Percentiles rank a stretch among this genome's conserved stretches.
phyloP scores from a whole-genome alignment of 2,888 invertebrate species.

The Priapulus caudatus region DNA sequence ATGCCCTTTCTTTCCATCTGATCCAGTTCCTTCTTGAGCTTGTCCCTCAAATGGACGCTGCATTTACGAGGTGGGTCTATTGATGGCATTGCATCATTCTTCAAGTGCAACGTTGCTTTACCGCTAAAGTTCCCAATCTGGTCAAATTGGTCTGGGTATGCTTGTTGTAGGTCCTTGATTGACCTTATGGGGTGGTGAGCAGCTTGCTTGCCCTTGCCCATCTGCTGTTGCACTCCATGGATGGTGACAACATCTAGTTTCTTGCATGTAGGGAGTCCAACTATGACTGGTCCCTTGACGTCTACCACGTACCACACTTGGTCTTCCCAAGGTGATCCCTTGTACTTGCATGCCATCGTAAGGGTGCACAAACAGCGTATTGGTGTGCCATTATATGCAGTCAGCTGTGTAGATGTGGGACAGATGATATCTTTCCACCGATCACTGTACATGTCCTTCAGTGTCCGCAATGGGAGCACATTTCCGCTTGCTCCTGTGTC shows the following conservation, averaged over 20 bases:
- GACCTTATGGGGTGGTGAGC: neutral
- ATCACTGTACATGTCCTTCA: slow-evolving; percentile 14
- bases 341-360: slow-evolving; percentile 7
- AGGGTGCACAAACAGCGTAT: slow-evolving; percentile 10
- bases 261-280: slow-evolving; percentile 14
- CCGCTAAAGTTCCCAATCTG: too few relatives aligned
- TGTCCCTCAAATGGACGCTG: too few relatives aligned
- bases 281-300: slow-evolving; percentile 12
- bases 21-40: too few relatives aligned
- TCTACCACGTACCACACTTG: slow-evolving; percentile 15
- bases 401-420: slow-evolving; percentile 5
- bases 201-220: neutral
- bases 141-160: too few relatives aligned
- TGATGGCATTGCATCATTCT: too few relatives aligned
- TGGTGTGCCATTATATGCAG: slow-evolving; percentile 10
- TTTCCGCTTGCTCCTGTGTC: too few relatives aligned
- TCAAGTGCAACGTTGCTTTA: too few relatives aligned
- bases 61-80: too few relatives aligned
- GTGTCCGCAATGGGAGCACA: too few relatives aligned
- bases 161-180: too few relatives aligned
- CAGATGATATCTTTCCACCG: neutral
- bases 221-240: too few relatives aligned
- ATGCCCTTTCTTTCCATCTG: too few relatives aligned
- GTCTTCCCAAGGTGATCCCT: neutral
- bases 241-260: slow-evolving; percentile 12